Evolutionary conservation across 2,113 vertebrate genomes (phyloP).

Genomic region (Hyla sarda): DNA sequence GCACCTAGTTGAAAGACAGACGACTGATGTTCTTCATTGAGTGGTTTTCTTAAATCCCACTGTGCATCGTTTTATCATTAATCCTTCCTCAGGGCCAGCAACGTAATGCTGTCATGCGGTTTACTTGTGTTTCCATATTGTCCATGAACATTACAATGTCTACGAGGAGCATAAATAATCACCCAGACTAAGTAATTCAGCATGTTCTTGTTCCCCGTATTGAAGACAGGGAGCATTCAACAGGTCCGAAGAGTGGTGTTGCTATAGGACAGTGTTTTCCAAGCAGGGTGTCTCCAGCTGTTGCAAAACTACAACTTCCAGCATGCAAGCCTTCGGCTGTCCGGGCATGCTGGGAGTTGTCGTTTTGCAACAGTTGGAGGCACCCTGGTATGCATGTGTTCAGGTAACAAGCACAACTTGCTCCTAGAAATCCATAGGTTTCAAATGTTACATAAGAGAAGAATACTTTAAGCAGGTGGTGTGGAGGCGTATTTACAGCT

Average conservation of each 20-base stretch:
- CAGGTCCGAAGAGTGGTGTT: neutral
- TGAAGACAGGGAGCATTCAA: neutral
- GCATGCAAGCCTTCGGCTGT: too few species aligned
- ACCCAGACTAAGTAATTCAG: neutral
- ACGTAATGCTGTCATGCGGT: conserved; percentile 18
- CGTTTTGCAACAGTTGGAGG: too few species aligned
- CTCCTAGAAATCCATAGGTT: neutral
- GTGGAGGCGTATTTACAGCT: neutral
- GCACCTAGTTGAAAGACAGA: conserved; percentile 43
- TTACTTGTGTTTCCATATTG: conserved; percentile 34
- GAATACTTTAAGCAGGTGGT: neutral
- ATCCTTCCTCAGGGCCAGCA: conserved; percentile 54
- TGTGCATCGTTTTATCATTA: conserved; percentile 43
- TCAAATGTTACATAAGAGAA: neutral
- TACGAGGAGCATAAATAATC: neutral
- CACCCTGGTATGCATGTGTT: too few species aligned
- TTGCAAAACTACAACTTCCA: too few species aligned
- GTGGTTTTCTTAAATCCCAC: conserved; percentile 44
- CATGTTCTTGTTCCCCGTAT: neutral
- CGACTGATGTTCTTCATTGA: conserved; percentile 48
- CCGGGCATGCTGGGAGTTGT: too few species aligned
- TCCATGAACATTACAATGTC: conserved; percentile 10
- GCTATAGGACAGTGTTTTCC: too few species aligned
- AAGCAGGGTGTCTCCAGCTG: too few species aligned
- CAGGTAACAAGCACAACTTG: neutral